Conservation (phyloP, 2,113 vertebrate species). For the Sander lucioperca region DNA sequence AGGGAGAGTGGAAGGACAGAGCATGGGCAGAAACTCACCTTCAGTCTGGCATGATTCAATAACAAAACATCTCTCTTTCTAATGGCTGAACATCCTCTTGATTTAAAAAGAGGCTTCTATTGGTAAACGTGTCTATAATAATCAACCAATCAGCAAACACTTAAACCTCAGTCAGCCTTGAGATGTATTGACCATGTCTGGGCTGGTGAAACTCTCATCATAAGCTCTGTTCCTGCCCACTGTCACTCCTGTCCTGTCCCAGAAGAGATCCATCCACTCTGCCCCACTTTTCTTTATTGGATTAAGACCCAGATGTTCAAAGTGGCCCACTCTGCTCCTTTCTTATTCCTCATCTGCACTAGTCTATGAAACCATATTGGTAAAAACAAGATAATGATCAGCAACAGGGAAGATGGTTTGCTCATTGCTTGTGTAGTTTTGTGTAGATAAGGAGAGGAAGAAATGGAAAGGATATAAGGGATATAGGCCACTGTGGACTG, state of each 20-base stretch:
- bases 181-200: constrained; percentile 57
- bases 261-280: constrained; percentile 79
- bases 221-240: constrained; percentile 70
- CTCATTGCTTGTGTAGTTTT: constrained; percentile 23
- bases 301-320: constrained; percentile 72
- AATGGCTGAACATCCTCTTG: constrained; percentile 20
- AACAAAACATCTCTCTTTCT: constrained; percentile 40
- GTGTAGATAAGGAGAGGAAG: constrained; percentile 74
- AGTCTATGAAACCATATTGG: constrained; percentile 43
- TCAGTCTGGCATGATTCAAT: constrained; percentile 65
- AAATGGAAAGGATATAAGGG: constrained; percentile 69
- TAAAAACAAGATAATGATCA: constrained; percentile 44
- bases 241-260: constrained; percentile 76
- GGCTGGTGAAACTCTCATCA: constrained; percentile 65
- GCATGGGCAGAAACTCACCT: constrained; percentile 69
- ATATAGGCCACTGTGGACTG: constrained; percentile 75
- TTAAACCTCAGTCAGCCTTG: constrained; percentile 20
- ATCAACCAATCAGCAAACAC: background rate
- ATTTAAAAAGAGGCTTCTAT: constrained; percentile 16
- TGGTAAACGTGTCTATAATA: background rate
- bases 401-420: constrained; percentile 14
- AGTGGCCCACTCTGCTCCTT: constrained; percentile 77
- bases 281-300: constrained; percentile 73
- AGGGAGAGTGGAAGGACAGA: constrained; percentile 74
- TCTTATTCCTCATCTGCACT: constrained; percentile 78